Base-by-base conservation (phyloP, 2,888 invertebrate species). In the Catocala sponsa region DNA sequence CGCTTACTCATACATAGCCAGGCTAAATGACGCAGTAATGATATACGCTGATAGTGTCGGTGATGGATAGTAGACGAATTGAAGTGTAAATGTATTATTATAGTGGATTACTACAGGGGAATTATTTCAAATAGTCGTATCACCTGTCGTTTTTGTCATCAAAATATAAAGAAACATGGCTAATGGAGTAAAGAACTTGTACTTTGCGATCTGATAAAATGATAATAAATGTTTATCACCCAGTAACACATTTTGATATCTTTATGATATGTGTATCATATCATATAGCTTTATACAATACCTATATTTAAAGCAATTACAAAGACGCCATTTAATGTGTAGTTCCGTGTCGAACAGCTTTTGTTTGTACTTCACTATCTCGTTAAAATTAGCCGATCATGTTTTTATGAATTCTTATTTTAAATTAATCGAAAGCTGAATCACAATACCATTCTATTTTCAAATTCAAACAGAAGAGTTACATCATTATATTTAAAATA, bases 1-100 rank as follows among this genome's bases (percentile, higher is more conserved):
- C 81, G 72, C 74, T 84, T 85, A 87, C 80, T 86, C 85, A 87
- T 82, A 79, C 85, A 87, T 82, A 79, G 81, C 77, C 72, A 68
- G 76, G 78, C 72, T 69, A 65, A 70, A 74, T 72, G 65, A 76
- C 74, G 71, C 75, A 70, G 72, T 77, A 73, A 73, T 73, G 68
- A 76, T 68, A 66, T 61, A 71, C 64, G 62, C 47, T 48, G 65
- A 72, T 70, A 60, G 63, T 48, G 38, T 38, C 10, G 25, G 13
- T 62, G 62, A 62, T 62, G 57, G 56, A 62, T 52, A 48, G n/a
- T 15, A n/a, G 12, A 52, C 44, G 25, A 53, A 43, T 53, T 53
- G 35, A 49, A 43, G 33, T 49, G 7, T 35, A 13, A 15, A 42
- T 12, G 7, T 48, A 33, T 32, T 43, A 12, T 4, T 25, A 25